Evolutionary conservation across 2,113 vertebrate genomes (phyloP).

Genomic region (Xiphophorus couchianus): DNA sequence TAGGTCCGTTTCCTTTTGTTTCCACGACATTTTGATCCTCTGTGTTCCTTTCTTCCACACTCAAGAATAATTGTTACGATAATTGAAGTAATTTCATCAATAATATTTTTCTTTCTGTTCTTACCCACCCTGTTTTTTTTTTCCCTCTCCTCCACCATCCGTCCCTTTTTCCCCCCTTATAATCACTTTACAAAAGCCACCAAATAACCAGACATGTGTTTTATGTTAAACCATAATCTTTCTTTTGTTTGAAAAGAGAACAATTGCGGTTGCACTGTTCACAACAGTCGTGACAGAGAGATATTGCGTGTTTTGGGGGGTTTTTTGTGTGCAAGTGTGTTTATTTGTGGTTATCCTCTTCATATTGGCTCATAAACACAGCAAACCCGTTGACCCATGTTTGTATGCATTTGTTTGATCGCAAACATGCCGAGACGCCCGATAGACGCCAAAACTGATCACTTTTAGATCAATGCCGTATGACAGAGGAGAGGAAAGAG

Average conservation of each 20-base stretch:
- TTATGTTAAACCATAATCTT: conserved; percentile 73
- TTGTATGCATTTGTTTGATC: conserved; percentile 28
- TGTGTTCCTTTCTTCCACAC: conserved; percentile 25
- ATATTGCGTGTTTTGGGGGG: conserved; percentile 22
- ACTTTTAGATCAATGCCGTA: conserved; percentile 65
- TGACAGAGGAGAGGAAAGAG: background rate
- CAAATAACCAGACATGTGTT: conserved; percentile 73
- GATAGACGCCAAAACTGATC: conserved; percentile 58
- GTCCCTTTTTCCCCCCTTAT: conserved; percentile 27
- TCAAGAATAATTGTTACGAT: conserved; percentile 33
- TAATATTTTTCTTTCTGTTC: conserved; percentile 35
- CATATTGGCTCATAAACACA: conserved; percentile 63
- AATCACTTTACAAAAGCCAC: conserved; percentile 68
- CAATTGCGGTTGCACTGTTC: conserved; percentile 73
- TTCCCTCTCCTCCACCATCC: background rate
- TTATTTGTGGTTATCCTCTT: conserved; percentile 71
- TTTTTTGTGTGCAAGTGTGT: conserved; percentile 27
- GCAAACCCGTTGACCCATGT: conserved; percentile 62
- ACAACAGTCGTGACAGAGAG: conserved; percentile 66
- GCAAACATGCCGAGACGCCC: conserved; percentile 45
- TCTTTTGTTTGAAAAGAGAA: conserved; percentile 76
- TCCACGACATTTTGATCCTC: background rate
- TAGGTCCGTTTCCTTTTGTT: background rate
- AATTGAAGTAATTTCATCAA: conserved; percentile 51
- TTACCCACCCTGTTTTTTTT: conserved; percentile 18